These are phyloP conservation scores for Cantharis rustica DNA, from an alignment of 2,888 invertebrate species.

Conservation along the genomic window DNA sequence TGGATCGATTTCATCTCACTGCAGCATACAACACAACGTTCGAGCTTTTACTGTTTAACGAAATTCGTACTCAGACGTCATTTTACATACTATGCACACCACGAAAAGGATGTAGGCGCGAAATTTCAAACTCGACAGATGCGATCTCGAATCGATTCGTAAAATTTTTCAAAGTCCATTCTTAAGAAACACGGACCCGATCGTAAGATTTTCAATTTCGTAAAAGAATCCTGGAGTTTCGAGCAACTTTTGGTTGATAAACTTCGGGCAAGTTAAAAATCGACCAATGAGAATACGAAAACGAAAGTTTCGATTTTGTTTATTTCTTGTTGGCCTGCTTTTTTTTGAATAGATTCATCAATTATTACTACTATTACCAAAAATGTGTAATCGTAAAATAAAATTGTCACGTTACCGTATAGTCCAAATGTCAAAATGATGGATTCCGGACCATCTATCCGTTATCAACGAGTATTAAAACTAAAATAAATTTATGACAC, in stretches of 20 bases:
- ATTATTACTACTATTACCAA: background rate
- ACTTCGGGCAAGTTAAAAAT: background rate
- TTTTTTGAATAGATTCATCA: background rate
- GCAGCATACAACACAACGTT: conserved; percentile 38
- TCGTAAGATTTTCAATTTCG: background rate
- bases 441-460: background rate
- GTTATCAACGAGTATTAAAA: background rate
- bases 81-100: conserved; percentile 29
- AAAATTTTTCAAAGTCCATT: background rate
- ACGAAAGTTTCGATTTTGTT: background rate
- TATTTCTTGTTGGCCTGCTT: background rate
- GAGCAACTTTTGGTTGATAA: background rate
- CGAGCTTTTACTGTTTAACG: conserved; percentile 35
- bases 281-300: background rate
- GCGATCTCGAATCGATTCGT: background rate
- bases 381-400: background rate
- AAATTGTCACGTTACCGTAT: background rate
- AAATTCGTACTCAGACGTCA: conserved; percentile 33
- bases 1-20: conserved; percentile 43
- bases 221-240: too few species aligned
- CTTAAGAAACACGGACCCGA: background rate
- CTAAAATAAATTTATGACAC: background rate
- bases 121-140: conserved; percentile 26
- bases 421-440: background rate
- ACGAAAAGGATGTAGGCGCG: conserved; percentile 23